Percentiles rank a stretch among this genome's conserved stretches.
phyloP scores from a whole-genome alignment of 2,113 vertebrate species.

The Psittacula cyanocephala region DNA sequence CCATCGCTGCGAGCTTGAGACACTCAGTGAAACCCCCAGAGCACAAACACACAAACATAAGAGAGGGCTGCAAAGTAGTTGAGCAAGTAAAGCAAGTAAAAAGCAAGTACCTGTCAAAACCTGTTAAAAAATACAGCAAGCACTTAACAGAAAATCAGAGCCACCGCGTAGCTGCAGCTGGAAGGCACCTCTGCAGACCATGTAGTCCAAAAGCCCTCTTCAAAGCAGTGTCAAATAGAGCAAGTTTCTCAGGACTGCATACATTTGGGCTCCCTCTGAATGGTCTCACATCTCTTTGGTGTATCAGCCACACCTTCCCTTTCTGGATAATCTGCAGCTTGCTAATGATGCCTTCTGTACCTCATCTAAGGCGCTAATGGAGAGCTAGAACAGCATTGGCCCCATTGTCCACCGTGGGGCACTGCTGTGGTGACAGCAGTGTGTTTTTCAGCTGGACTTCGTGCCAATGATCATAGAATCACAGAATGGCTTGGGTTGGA shows the following conservation, averaged over 20 bases:
- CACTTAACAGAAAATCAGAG: background rate
- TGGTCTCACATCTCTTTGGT: background rate
- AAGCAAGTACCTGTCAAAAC: background rate
- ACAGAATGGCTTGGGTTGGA: fast-evolving
- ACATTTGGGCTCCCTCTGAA: background rate
- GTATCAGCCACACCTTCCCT: fast-evolving
- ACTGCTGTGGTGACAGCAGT: background rate
- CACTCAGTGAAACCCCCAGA: background rate
- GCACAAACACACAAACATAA: background rate
- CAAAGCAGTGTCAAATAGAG: background rate
- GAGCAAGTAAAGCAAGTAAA: background rate
- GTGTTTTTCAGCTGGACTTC: background rate
- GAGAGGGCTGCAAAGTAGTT: background rate
- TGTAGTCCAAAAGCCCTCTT: background rate
- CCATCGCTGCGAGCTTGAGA: background rate
- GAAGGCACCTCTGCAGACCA: background rate
- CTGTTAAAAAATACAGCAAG: background rate
- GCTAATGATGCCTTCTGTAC: background rate
- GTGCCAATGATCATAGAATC: background rate
- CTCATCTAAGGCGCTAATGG: background rate
- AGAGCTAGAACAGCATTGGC: background rate
- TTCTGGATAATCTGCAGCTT: background rate
- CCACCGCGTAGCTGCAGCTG: background rate
- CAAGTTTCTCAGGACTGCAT: background rate
- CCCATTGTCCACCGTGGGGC: background rate